Evolutionary conservation across 2,113 vertebrate species (phyloP), one percentile per base, ranked within the genome.

Genomic region (Pituophis catenifer): DNA sequence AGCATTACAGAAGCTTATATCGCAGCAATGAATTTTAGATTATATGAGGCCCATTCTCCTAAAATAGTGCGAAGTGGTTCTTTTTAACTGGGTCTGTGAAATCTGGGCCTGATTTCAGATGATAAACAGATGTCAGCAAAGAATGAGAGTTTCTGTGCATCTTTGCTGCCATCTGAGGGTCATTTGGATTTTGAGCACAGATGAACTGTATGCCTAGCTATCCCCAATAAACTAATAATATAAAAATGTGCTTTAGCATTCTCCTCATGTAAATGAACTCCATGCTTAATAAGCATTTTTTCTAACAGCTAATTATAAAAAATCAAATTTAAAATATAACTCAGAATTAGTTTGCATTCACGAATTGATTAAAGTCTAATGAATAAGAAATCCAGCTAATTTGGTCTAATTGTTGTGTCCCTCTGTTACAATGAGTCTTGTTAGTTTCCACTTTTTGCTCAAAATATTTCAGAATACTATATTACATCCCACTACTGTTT

Each of bases 341-440:
- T 92, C 93, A 94, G 88, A 98, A 94, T 97, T 95, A 96, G 53
- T 94, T 93, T 97, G 94, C 50, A 93, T 96, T 91, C 95, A 95
- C 96, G 93, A 97, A 96, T 97, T 95, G 95, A 92, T 96, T 97
- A 96, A 96, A 96, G 87, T 93, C 93, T 98, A 98, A 97, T 97
- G 96, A 98, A 97, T 96, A 96, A 96, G 93, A 95, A 97, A 96
- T 97, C 96, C 97, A 97, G 97, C 95, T 96, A 96, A 97, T 97
- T 97, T 97, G 96, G 94, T 95, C 93, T 97, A 97, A 98, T 97
- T 97, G 96, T 97, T 97, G 93, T 93, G 97, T 97, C 96, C 96
- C 96, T 97, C 96, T 96, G 94, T 92, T 97, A 96, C 96, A 97
- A 96, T 94, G 96, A 91, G 97, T 96, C 96, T 33, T 94, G 94